Base-by-base conservation (phyloP, 2,797 vertebrate species). In the Tenualosa ilisha region DNA sequence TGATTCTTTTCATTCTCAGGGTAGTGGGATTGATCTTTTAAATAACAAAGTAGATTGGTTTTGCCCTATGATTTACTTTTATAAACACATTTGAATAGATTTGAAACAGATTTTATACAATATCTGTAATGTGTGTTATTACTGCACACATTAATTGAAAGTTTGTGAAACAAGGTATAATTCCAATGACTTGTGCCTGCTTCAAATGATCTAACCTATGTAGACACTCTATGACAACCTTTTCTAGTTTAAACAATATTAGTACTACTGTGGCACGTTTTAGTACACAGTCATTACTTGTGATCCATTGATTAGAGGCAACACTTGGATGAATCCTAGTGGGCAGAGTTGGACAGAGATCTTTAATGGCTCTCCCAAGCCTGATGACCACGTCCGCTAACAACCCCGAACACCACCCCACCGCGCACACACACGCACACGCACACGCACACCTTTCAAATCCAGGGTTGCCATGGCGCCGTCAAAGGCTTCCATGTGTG, bases 1-100 rank as follows among this genome's bases (percentile, higher is more conserved):
- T 68, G 63, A 13, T 40, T 17, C 26, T 72, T 72, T 68, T 68
- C 24, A 68, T 68, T 72, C 65, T 72, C 65, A 72, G n/a, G 26
- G 11, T 68, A 37, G 12, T 72, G 65, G 31, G 4, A 37, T 68
- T 31, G 61, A 31, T 31, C 9, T 68, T 68, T 68, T 68, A 31
- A 37, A 37, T 72, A 37, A 72, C 31, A 72, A 37, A 72, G 37
- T 11, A 0, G 0, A 68, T 68, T 68, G 1, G 3, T 17, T 17
- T 40, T 37, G 26, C 7, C 26, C 11, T 72, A 37, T 40, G 24
- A 8, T 63, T 24, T 9, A 24, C 7, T 63, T 8, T 63, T 20
- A 56, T 4, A 4, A 24, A 24, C n/a, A 4, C 4, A 5, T 56
- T 56, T 56, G 54, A 56, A 5, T 56, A 13, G 54, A 22, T 56